phyloP scores from a whole-genome alignment of 2,113 vertebrate genomes.

The Cettia cetti region DNA sequence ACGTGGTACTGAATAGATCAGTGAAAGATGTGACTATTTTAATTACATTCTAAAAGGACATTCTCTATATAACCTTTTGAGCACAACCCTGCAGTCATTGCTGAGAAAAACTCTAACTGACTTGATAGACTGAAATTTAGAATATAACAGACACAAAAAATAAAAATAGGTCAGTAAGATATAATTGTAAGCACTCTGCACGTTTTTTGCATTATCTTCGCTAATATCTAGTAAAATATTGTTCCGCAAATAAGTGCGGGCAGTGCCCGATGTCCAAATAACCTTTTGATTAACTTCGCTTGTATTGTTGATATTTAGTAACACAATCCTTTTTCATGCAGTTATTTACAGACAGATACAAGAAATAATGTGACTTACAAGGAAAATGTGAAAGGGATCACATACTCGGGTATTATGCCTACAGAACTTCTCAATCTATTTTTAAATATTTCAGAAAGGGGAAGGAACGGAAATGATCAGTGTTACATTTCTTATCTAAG shows the following conservation, averaged over 20 bases:
- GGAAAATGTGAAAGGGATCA: not conserved
- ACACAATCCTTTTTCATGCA: not conserved
- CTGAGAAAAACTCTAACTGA: not conserved
- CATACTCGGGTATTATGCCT: not conserved
- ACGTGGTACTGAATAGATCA: not conserved
- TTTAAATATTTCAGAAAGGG: not conserved
- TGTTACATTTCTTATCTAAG: not conserved
- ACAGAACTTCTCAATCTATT: not conserved
- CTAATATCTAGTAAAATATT: not conserved
- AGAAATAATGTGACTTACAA: not conserved
- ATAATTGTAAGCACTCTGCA: not conserved
- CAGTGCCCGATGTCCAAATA: not conserved
- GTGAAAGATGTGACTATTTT: not conserved
- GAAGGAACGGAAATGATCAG: not conserved
- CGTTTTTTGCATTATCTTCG: not conserved
- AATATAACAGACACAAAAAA: not conserved
- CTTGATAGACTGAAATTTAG: not conserved
- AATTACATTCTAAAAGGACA: not conserved
- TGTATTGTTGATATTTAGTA: not conserved
- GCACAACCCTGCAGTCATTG: not conserved
- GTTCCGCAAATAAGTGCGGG: not conserved
- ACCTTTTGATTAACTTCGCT: not conserved
- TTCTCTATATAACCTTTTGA: not conserved
- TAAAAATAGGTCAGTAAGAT: slow-evolving; percentile 30
- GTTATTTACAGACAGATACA: not conserved